Conservation (phyloP, 1,140 invertebrate genomes). For the Lepidotrigona ventralis region DNA sequence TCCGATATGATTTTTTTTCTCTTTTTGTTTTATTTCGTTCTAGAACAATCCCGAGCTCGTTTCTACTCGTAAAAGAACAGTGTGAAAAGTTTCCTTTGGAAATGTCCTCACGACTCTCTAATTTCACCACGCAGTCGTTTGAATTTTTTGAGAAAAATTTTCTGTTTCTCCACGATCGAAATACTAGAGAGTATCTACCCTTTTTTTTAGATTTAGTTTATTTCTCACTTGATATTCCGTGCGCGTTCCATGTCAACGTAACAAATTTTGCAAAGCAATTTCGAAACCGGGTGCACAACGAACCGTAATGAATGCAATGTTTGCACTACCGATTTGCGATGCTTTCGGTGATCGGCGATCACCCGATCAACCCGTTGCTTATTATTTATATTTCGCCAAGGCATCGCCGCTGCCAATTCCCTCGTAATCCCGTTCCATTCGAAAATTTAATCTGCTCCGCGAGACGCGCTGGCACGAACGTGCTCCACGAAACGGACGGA, state of each 20-base stretch:
- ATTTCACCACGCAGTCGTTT: too few species aligned
- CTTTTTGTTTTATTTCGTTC: background rate
- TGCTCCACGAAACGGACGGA: background rate
- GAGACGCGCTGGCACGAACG: background rate
- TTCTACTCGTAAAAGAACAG: background rate
- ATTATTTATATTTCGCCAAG: constrained; percentile 3
- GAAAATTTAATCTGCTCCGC: constrained; percentile 1
- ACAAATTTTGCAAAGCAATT: background rate
- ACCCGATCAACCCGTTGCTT: background rate
- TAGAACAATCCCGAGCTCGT: too few species aligned
- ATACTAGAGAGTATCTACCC: too few species aligned
- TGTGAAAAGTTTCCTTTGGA: background rate
- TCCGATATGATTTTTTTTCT: too few species aligned
- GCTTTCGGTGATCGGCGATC: background rate
- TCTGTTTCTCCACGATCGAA: too few species aligned
- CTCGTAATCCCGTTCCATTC: background rate
- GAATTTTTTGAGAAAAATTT: too few species aligned
- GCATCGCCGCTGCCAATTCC: background rate
- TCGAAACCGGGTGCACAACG: background rate
- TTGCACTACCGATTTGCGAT: background rate
- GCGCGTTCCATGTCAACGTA: background rate
- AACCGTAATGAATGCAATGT: background rate
- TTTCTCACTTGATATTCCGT: too few species aligned
- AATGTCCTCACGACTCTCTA: too few species aligned
- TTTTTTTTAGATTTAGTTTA: too few species aligned